Conservation (phyloP, 2,113 vertebrate genomes). For the Aythya baeri region DNA sequence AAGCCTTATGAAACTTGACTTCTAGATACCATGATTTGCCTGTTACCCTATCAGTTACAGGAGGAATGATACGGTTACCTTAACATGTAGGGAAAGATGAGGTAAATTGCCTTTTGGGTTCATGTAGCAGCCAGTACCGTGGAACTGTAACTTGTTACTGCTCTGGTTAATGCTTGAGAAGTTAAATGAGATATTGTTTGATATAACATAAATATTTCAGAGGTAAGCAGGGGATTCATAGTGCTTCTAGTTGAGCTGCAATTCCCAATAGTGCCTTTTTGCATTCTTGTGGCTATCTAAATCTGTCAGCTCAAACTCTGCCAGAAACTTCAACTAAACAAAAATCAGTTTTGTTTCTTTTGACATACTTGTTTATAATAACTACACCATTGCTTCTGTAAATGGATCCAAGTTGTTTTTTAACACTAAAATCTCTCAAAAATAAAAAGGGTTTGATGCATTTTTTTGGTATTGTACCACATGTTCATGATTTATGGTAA, state of each 20-base stretch:
- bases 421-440: neutral
- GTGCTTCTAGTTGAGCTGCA: neutral
- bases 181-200: slow-evolving; percentile 17
- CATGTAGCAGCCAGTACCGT: neutral
- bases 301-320: neutral
- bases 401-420: neutral
- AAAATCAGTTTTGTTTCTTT: neutral
- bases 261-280: slow-evolving; percentile 21
- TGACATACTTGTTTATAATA: neutral
- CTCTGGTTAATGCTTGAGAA: neutral
- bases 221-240: neutral
- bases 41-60: neutral
- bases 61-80: neutral
- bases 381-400: neutral
- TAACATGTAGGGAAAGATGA: neutral
- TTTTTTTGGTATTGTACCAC: neutral
- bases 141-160: neutral
- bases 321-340: slow-evolving; percentile 8
- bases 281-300: slow-evolving; percentile 16
- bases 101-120: neutral
- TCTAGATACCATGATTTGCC: neutral
- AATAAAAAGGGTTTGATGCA: neutral
- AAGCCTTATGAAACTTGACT: neutral
- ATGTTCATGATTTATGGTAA: neutral
- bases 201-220: slow-evolving; percentile 6